Base-by-base conservation (phyloP, 1,140 invertebrate genomes). In the Trinorchestia longiramus region DNA sequence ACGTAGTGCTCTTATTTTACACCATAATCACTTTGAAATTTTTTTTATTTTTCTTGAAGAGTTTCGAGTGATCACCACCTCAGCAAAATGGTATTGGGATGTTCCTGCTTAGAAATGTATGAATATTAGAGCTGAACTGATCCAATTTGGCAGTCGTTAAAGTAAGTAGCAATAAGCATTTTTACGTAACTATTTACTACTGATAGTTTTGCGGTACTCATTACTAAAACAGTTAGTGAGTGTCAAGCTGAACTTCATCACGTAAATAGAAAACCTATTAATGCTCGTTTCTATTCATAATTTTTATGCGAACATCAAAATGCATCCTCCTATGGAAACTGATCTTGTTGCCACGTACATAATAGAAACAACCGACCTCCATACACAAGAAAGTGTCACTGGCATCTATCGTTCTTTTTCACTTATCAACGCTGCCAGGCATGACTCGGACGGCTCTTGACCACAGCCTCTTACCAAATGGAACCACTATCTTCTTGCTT, bases 401-500 rank as follows among this genome's bases (percentile, higher is more conserved):
- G 62, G 62, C 62, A 36, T 77, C 62, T 77, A 77, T 77, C 62
- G 62, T 77, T 77, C 62, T 36, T 77, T 11, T 77, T 77, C 36
- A 77, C 62, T 77, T 77, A 77, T 77, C 62, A 36, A 77, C 62
- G 62, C 36, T 77, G 62, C 11, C 62, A 77, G 62, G 8, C 1
- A 19, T 6, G 47, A 53, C 47, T 77, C 62, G 62, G 3, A 77
- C 62, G 62, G 36, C 62, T 77, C 62, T 77, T 77, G 62, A 77
- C 62, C 62, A 77, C 62, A 77, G 62, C 62, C 62, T 77, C 62
- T 77, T 77, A 77, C 62, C 62, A 77, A 77, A 77, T 77, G 62
- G 62, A 77, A 36, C 62, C 62, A 77, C 28, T 77, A 77, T 77
- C 62, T 77, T 36, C 62, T 77, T 11, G 1, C 62, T 19, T 77